These are phyloP conservation scores for Xerus inauris DNA, from an alignment of 2,113 vertebrate species.

Conservation along the genomic window DNA sequence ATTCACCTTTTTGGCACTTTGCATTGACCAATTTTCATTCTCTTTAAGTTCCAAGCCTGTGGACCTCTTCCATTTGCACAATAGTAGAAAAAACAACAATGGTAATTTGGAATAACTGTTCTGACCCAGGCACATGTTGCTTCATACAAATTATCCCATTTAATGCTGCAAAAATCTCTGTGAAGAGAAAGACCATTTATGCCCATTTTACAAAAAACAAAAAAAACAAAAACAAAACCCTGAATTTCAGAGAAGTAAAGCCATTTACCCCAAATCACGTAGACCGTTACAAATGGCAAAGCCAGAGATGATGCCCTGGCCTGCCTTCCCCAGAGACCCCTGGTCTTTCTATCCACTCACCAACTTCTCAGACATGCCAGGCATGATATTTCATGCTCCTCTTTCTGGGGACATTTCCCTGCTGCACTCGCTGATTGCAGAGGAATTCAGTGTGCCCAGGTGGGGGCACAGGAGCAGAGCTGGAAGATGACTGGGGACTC, in stretches of 20 bases:
- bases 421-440: accelerated
- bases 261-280: not conserved
- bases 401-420: not conserved
- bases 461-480: not conserved
- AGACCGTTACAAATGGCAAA: not conserved
- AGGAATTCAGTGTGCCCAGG: not conserved
- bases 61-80: not conserved
- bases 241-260: not conserved
- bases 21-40: not conserved
- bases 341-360: not conserved
- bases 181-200: not conserved
- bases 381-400: accelerated
- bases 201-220: not conserved
- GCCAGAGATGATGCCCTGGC: not conserved
- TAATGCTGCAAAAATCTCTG: not conserved
- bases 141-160: not conserved
- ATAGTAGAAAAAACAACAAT: not conserved
- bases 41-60: not conserved
- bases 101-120: not conserved
- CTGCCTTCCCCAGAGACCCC: not conserved
- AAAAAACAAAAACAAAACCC: too few species aligned
- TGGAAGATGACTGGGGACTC: not conserved
- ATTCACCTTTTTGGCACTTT: too few species aligned
- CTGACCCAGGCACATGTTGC: not conserved
- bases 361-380: not conserved